These are phyloP conservation scores for Aphidoletes aphidimyza DNA, from an alignment of 2,888 invertebrate genomes.

Conservation along the genomic window DNA sequence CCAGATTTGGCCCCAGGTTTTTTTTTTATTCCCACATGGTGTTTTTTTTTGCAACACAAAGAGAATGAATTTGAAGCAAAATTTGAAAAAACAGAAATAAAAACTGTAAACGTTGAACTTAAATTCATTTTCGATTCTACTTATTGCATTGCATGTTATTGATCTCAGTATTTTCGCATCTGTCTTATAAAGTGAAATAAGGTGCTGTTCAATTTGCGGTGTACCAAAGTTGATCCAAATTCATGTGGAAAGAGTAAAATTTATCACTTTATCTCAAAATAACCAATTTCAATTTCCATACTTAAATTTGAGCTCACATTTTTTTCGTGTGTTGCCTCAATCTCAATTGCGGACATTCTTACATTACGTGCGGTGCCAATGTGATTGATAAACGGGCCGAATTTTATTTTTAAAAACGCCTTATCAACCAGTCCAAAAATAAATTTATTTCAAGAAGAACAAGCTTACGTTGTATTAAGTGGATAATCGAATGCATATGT, in stretches of 20 bases:
- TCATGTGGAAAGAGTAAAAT: not conserved
- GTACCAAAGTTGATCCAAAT: not conserved
- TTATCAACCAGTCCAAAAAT: conserved; percentile 24
- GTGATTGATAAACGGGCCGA: conserved; percentile 31
- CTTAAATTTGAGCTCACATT: too few relatives aligned
- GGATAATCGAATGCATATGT: conserved; percentile 36
- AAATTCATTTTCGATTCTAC: not conserved
- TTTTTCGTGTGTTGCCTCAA: not conserved
- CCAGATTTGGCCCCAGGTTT: not conserved
- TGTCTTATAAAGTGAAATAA: too few relatives aligned
- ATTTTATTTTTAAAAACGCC: conserved; percentile 24
- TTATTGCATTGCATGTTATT: not conserved
- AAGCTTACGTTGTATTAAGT: not conserved
- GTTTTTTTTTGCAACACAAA: not conserved
- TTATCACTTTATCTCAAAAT: too few relatives aligned
- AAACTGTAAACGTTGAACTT: not conserved
- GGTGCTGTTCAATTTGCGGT: too few relatives aligned
- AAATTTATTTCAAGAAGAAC: conserved; percentile 34
- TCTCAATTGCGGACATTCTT: not conserved
- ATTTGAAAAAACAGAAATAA: not conserved
- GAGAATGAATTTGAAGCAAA: not conserved
- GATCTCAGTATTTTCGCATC: not conserved
- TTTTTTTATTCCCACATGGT: not conserved
- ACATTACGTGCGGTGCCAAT: not conserved
- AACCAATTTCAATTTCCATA: not conserved